A percentile compares a stretch with the other conserved stretches of the same genome.
phyloP scores from a whole-genome alignment of 2,888 invertebrate species.

The Andrena trimmerana region DNA sequence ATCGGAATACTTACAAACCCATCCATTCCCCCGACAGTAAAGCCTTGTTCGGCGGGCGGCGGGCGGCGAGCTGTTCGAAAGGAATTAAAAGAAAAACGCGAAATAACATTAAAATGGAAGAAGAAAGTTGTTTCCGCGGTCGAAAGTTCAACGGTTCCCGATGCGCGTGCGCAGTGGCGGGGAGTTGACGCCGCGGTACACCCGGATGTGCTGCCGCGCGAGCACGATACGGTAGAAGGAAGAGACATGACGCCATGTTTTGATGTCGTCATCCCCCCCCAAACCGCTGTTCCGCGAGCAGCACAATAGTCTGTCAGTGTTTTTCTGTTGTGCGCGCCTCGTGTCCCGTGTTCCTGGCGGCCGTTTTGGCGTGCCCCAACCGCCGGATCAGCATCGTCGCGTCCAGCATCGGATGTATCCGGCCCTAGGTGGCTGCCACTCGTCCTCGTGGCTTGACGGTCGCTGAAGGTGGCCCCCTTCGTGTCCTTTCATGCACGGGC shows the following conservation, averaged over 20 bases:
- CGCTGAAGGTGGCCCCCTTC: constrained; percentile 61
- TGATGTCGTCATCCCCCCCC: constrained; percentile 83
- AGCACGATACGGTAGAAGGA: constrained; percentile 67
- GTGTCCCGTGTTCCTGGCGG: constrained; percentile 59
- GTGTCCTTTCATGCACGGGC: constrained; percentile 77
- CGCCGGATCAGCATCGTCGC: constrained; percentile 30
- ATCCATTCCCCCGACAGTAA: neutral
- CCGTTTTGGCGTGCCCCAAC: constrained; percentile 37
- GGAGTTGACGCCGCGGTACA: constrained; percentile 63
- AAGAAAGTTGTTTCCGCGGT: constrained; percentile 55
- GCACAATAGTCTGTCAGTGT: constrained; percentile 70
- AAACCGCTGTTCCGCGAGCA: constrained; percentile 66
- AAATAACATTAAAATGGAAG: constrained; percentile 10
- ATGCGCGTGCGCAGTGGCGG: constrained; percentile 71
- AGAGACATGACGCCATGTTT: constrained; percentile 83
- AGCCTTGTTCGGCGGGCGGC: neutral
- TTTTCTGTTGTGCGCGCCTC: constrained; percentile 59
- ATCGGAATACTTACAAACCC: neutral
- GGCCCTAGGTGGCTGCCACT: constrained; percentile 53
- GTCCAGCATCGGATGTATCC: constrained; percentile 44
- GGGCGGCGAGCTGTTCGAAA: neutral
- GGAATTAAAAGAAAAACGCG: neutral
- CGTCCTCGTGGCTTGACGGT: constrained; percentile 53
- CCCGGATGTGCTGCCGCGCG: constrained; percentile 69
- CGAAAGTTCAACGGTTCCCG: constrained; percentile 76